Base-by-base conservation (phyloP, 2,113 vertebrate species). In the Amphiprion percula region DNA sequence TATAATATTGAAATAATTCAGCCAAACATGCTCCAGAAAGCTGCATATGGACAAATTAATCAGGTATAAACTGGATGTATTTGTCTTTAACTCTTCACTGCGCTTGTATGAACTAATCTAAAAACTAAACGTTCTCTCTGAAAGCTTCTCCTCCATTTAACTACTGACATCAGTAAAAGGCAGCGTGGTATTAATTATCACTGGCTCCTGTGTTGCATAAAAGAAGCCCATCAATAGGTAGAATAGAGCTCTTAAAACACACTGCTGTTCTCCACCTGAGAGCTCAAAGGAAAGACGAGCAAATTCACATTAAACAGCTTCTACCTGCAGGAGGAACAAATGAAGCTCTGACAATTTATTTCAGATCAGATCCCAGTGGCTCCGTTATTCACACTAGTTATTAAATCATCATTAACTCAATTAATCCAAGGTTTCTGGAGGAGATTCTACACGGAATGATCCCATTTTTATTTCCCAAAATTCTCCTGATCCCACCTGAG, bases 171-270 rank as follows among this genome's bases (percentile, higher is more conserved):
- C n/a, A 68, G 63, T 66, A 68, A 65, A 60, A 76, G 24, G 75
- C 2, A 21, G 30, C 56, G 9, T 7, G 28, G 19, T 5, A 10
- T 23, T 67, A 59, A 80, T 80, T 63, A 70, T 21, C 30, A 11
- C 49, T 65, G 50, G n/a, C 63, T 49, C 11, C 46, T 41, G 19
- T 60, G 82, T 17, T 53, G 37, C 54, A 77, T 74, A 65, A 79
- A 74, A 59, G 73, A 58, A 54, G 4, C 65, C 58, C 52, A 61
- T 87, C 55, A 70, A 75, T 78, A 56, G 76, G 63, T 64, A 58
- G 30, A 19, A 26, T 26, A 58, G 65, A 50, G 64, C 53, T 53
- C 59, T 62, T 59, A 69, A 61, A 69, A 66, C 64, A 56, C 49
- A 58, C 30, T 30, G 30, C 6, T 30, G 4, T 30, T 30, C 30